Percentiles rank a stretch among this genome's conserved stretches.
Evolutionary conservation across 2,113 vertebrate genomes (phyloP).

Genomic region (Thamnophis sirtalis): DNA sequence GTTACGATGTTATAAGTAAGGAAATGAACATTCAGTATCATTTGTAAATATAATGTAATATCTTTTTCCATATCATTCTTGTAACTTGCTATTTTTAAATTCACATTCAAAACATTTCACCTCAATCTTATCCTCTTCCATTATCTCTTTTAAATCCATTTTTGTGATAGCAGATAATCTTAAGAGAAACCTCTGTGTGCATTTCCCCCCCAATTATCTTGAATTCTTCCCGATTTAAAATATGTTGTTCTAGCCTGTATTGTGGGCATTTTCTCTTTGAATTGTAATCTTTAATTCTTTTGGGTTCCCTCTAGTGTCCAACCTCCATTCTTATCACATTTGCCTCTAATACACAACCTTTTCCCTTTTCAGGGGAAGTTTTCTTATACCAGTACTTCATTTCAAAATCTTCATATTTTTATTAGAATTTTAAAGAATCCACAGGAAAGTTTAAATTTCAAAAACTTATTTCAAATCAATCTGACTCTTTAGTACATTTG

Average conservation of each 20-base stretch:
- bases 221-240: background rate
- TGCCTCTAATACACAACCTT: background rate
- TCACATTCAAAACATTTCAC: background rate
- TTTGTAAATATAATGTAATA: background rate
- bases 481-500: background rate
- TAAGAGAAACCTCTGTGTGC: background rate
- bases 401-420: background rate
- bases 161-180: background rate
- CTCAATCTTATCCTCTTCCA: background rate
- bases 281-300: background rate
- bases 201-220: background rate
- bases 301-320: background rate
- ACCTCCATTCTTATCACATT: background rate
- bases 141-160: background rate
- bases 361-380: background rate
- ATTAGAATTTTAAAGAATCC: no score
- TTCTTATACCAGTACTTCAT: background rate
- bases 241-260: background rate
- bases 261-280: background rate
- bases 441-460: no score
- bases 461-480: no score
- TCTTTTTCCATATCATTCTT: background rate
- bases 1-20: no score
- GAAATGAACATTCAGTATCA: background rate
- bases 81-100: background rate